These are phyloP conservation scores for Gymnocheta viridis DNA, from an alignment of 2,888 invertebrate species.

Conservation along the genomic window DNA sequence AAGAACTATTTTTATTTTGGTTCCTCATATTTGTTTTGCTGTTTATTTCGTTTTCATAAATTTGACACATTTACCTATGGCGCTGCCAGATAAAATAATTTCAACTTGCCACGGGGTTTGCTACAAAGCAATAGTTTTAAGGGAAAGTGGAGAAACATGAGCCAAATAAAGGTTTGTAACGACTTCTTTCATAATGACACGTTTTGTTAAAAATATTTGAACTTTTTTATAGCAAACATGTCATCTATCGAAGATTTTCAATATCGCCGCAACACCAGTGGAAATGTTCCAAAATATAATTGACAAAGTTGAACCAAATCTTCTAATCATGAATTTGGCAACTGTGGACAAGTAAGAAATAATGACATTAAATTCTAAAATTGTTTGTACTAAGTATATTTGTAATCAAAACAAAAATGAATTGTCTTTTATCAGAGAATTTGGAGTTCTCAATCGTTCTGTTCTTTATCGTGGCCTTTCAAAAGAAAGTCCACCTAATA, in stretches of 20 bases:
- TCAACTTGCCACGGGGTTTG: not conserved
- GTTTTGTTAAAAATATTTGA: not conserved
- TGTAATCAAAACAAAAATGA: not conserved
- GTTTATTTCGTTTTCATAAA: slow-evolving; percentile 11
- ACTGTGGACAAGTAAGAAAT: slow-evolving; percentile 75
- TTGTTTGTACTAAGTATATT: too few relatives aligned
- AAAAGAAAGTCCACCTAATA: slow-evolving; percentile 69
- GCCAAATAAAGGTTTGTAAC: slow-evolving; percentile 27
- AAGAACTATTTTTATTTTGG: slow-evolving; percentile 13
- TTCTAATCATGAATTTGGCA: slow-evolving; percentile 77
- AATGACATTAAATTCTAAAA: not conserved
- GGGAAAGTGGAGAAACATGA: slow-evolving; percentile 21
- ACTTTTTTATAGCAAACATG: slow-evolving; percentile 60
- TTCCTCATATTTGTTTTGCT: slow-evolving; percentile 36
- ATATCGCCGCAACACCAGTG: slow-evolving; percentile 73
- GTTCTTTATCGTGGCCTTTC: slow-evolving; percentile 77
- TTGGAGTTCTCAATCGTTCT: slow-evolving; percentile 78
- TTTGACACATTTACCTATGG: not conserved
- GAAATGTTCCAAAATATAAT: slow-evolving; percentile 75
- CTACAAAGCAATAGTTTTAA: not conserved
- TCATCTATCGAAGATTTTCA: slow-evolving; percentile 72
- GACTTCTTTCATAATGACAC: not conserved
- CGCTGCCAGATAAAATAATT: slow-evolving; percentile 29
- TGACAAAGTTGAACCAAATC: slow-evolving; percentile 37
- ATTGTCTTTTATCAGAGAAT: slow-evolving; percentile 72